Evolutionary conservation across 2,888 invertebrate genomes (phyloP).

Genomic region (Ashinkailepas kermadecensis): DNA sequence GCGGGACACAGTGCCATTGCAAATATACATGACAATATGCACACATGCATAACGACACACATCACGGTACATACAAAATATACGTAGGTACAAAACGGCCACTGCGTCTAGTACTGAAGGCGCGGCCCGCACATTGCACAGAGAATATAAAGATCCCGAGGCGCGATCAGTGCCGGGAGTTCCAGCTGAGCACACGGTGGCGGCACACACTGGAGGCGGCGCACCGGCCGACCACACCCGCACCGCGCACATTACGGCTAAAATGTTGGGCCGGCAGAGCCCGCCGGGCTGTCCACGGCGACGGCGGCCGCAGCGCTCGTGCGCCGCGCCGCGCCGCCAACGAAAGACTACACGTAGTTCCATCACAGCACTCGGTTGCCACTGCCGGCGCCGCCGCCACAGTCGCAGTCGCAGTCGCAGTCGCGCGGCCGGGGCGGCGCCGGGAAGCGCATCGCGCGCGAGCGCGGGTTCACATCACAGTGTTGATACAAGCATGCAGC

Average conservation of each 20-base stretch:
- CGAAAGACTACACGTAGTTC: conserved; percentile 13
- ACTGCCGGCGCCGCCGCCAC: neutral
- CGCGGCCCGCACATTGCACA: neutral
- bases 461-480: neutral
- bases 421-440: neutral
- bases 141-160: neutral
- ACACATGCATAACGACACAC: neutral
- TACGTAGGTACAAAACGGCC: conserved; percentile 16
- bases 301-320: neutral
- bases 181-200: neutral
- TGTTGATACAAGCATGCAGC: neutral
- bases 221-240: neutral
- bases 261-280: neutral
- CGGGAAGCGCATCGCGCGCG: neutral
- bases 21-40: neutral
- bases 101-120: neutral
- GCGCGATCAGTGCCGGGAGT: neutral
- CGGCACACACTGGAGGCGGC: neutral
- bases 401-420: neutral
- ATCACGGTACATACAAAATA: conserved; percentile 1
- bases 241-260: neutral
- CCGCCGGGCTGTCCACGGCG: neutral
- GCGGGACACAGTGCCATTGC: neutral
- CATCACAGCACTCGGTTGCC: conserved; percentile 7
- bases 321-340: neutral